Percentiles rank a stretch among this genome's conserved stretches.
phyloP scores from a whole-genome alignment of 2,113 vertebrate genomes.

The Astatoreochromis straeleni region DNA sequence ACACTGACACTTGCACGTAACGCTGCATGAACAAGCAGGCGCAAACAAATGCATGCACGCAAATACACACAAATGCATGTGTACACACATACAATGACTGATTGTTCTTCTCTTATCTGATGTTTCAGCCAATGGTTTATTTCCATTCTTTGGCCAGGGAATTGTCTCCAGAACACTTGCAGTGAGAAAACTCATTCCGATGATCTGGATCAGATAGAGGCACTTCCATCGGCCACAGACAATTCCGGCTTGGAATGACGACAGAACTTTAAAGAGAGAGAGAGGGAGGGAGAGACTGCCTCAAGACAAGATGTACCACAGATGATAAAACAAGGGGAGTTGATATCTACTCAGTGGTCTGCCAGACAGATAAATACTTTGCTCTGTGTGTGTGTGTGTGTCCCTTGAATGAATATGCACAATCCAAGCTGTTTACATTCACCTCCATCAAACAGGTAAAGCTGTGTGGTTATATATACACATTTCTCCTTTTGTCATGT shows the following conservation, averaged over 20 bases:
- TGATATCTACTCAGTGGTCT: conserved; percentile 24
- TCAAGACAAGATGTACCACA: conserved; percentile 27
- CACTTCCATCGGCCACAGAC: conserved; percentile 27
- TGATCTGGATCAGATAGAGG: conserved; percentile 63
- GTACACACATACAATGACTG: conserved; percentile 49
- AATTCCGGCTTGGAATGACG: conserved; percentile 16
- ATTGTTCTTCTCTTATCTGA: conserved; percentile 70
- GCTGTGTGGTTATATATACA: conserved; percentile 4
- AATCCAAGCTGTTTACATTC: conserved; percentile 16
- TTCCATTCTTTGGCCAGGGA: conserved; percentile 42
- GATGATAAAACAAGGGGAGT: conserved; percentile 29
- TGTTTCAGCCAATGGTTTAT: conserved; percentile 60
- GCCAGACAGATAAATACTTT: background rate
- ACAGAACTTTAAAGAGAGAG: conserved; percentile 43
- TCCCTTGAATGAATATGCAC: conserved; percentile 41
- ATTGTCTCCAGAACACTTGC: conserved; percentile 49
- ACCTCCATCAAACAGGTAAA: conserved; percentile 39
- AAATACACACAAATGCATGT: conserved; percentile 1
- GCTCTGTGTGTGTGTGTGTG: background rate
- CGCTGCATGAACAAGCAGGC: background rate
- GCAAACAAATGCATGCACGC: background rate
- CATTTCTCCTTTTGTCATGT: conserved; percentile 30
- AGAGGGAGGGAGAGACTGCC: background rate
- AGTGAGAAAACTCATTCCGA: conserved; percentile 65
- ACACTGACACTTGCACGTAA: conserved; percentile 6